These are phyloP conservation scores for Piliocolobus tephrosceles DNA, from an alignment of 2,113 vertebrate species.

Conservation along the genomic window DNA sequence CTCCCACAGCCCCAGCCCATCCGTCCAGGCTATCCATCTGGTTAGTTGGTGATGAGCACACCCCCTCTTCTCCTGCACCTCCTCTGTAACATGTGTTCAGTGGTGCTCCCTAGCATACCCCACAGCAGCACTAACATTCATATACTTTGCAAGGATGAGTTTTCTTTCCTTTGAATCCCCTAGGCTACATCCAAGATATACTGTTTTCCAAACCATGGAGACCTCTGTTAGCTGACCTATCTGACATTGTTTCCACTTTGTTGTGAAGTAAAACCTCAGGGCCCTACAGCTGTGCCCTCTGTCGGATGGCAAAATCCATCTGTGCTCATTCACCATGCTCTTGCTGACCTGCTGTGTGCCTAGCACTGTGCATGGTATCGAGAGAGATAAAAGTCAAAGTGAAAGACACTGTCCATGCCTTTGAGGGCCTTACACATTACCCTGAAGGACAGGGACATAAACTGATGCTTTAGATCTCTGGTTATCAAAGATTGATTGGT, in stretches of 20 bases:
- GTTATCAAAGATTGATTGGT: not conserved
- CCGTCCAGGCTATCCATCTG: not conserved
- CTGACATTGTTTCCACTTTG: not conserved
- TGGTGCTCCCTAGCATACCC: not conserved
- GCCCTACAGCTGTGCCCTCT: not conserved
- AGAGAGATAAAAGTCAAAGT: not conserved
- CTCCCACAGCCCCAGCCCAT: not conserved
- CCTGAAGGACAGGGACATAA: not conserved
- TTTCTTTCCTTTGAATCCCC: not conserved
- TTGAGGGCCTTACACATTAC: not conserved
- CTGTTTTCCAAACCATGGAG: not conserved
- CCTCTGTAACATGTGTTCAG: not conserved
- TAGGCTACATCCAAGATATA: not conserved
- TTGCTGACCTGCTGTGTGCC: not conserved
- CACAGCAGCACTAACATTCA: not conserved
- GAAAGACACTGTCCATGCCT: not conserved
- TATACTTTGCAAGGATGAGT: not conserved
- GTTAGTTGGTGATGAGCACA: not conserved
- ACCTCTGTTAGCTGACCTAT: not conserved
- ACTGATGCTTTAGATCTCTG: not conserved
- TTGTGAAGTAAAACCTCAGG: not conserved
- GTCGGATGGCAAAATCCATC: not conserved
- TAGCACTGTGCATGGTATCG: accelerated
- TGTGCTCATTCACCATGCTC: not conserved
- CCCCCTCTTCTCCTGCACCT: not conserved